Conservation (phyloP, 2,113 vertebrate species). For the Erythrocebus patas region DNA sequence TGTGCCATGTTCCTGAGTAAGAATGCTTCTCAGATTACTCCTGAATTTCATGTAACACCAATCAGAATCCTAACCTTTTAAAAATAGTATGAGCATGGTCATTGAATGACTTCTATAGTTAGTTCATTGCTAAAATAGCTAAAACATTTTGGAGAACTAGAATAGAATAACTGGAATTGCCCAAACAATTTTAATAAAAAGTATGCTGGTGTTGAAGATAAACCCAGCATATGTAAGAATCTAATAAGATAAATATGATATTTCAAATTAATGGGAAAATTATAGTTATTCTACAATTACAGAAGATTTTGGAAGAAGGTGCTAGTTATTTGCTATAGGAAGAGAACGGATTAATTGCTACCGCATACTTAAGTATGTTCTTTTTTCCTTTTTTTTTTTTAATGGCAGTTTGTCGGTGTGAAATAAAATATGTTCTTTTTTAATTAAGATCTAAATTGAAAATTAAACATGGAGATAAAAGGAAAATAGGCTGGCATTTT, state of each 20-base stretch:
- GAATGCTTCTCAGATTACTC: neutral
- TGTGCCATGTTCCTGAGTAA: neutral
- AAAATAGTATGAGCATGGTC: neutral
- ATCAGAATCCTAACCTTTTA: neutral
- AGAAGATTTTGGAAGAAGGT: neutral
- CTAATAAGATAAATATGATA: neutral
- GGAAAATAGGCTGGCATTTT: neutral
- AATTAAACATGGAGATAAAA: neutral
- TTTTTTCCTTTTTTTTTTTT: neutral
- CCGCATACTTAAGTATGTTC: neutral
- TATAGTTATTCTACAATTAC: neutral
- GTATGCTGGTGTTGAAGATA: neutral
- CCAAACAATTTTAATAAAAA: neutral
- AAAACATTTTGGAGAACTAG: neutral
- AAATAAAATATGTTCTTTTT: neutral
- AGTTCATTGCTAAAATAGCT: constrained; percentile 10
- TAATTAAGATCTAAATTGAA: neutral
- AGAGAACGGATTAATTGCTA: neutral
- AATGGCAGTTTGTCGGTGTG: no score
- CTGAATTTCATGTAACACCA: neutral
- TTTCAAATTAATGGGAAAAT: neutral
- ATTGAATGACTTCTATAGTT: neutral
- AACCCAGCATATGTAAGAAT: neutral
- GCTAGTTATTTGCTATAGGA: neutral
- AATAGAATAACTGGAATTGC: neutral